Base-by-base conservation (phyloP, 2,888 invertebrate species). In the Sisyra nigra region DNA sequence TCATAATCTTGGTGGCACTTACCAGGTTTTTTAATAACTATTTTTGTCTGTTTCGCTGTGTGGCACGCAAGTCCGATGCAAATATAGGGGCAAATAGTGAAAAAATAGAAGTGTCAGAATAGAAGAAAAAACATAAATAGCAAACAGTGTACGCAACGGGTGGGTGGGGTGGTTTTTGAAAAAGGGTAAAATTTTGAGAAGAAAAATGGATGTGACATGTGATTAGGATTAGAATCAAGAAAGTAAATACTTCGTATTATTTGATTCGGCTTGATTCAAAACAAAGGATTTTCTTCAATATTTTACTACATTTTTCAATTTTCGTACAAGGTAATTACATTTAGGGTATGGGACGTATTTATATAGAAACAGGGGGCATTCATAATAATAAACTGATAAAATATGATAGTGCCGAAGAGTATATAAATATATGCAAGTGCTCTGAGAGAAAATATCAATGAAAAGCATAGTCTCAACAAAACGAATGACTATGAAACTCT, bases 81-180 rank as follows among this genome's bases (percentile, higher is more conserved):
- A 62, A 61, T 62, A 62, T 62, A 62, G 62, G 61, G 62, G 61
- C 59, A 62, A 62, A 62, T 62, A 62, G 62, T 63, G 63, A 64
- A 64, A 64, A 43, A 64, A 63, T 62, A 63, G 63, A 63, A 62
- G 64, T 64, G 64, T 64, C 63, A 63, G 63, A 63, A 64, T 62
- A 62, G 60, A 60, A 59, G 62, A 62, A 60, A 24, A 62, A 62
- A 62, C 58, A 58, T 57, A 62, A 38, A 37, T 31, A 43, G 38
- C 38, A 43, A 35, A 42, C 40, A 40, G 31, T 24, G 40, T 40
- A 34, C 15, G 34, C 15, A 34, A 14, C 13, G 34, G 34, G n/a
- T 34, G 15, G 15, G 15, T 34, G 15, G 13, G 24, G 24, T 24
- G 24, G 24, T 31, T 31, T n/a, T 31, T 10, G 31, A 31, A 31